Conservation (phyloP, 2,113 vertebrate genomes). For the Nothobranchius furzeri region DNA sequence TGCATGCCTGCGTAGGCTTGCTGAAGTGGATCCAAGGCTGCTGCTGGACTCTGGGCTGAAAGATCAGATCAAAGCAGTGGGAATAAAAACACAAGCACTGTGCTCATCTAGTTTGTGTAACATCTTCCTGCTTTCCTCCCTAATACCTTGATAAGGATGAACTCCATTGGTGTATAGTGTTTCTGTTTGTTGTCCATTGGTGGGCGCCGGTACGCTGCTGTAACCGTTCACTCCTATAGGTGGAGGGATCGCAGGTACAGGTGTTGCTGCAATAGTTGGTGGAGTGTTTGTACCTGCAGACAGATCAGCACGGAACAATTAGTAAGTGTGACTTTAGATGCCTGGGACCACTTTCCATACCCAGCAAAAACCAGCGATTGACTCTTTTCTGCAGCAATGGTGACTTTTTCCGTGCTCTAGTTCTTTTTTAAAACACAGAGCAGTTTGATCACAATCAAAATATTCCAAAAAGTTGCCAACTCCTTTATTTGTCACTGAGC, state of each 20-base stretch:
- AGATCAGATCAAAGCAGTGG: background rate
- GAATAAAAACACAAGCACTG: background rate
- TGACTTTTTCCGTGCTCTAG: too few relatives aligned
- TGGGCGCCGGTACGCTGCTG: conserved; percentile 79
- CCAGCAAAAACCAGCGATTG: too few relatives aligned
- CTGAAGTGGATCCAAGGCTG: conserved; percentile 85
- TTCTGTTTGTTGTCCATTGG: conserved; percentile 84
- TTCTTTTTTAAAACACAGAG: too few relatives aligned
- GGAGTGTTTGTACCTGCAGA: conserved; percentile 84
- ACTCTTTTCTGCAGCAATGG: too few relatives aligned
- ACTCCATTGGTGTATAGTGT: conserved; percentile 86
- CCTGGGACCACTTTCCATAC: background rate
- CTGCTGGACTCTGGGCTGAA: conserved; percentile 86
- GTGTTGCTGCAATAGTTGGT: conserved; percentile 83
- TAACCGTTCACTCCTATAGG: conserved; percentile 85
- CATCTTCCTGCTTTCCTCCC: background rate
- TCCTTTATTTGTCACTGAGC: too few relatives aligned
- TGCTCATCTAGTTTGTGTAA: background rate
- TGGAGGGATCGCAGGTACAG: conserved; percentile 82
- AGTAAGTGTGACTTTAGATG: background rate
- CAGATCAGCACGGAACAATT: conserved; percentile 15
- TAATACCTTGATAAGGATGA: conserved; percentile 84
- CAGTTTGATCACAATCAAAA: too few relatives aligned
- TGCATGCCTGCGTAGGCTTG: conserved; percentile 91
- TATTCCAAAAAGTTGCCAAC: too few relatives aligned